Percentiles rank a stretch among this genome's conserved stretches.
Conservation (phyloP, 2,888 invertebrate genomes). For the Cheilosia vernalis region DNA sequence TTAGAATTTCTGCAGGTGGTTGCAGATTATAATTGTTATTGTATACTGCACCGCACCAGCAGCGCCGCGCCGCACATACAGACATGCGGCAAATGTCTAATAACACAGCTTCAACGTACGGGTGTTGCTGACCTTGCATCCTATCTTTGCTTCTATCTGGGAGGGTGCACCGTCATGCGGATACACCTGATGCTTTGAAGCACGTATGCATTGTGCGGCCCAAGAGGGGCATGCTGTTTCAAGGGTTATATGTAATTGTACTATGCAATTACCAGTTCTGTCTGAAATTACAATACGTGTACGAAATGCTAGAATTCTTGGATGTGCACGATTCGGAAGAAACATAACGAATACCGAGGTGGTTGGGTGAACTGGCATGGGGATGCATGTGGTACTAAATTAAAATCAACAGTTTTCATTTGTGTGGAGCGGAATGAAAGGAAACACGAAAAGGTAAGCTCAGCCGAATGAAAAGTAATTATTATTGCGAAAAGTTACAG, state of each 20-base stretch:
- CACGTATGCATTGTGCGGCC: slow-evolving; percentile 47
- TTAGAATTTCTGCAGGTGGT: slow-evolving; percentile 64
- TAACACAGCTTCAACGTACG: slow-evolving; percentile 28
- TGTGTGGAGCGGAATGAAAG: slow-evolving; percentile 31
- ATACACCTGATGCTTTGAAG: slow-evolving; percentile 68
- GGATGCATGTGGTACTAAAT: slow-evolving; percentile 59
- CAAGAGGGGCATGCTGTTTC: slow-evolving; percentile 26
- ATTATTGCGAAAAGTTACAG: slow-evolving; percentile 17
- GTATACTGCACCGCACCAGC: slow-evolving; percentile 36
- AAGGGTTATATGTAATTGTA: slow-evolving; percentile 71
- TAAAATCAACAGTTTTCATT: slow-evolving; percentile 74
- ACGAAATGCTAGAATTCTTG: slow-evolving; percentile 60
- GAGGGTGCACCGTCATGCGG: slow-evolving; percentile 44
- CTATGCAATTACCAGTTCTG: slow-evolving; percentile 73
- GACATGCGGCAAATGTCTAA: slow-evolving; percentile 66
- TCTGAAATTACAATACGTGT: slow-evolving; percentile 73
- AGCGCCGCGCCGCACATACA: slow-evolving; percentile 10
- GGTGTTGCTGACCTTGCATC: slow-evolving; percentile 70
- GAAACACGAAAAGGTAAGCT: slow-evolving; percentile 10
- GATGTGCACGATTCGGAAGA: slow-evolving; percentile 29
- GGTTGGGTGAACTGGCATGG: neutral
- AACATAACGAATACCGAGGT: slow-evolving; percentile 23
- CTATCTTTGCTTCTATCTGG: neutral
- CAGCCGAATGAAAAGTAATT: slow-evolving; percentile 33
- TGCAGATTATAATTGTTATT: slow-evolving; percentile 73